These are phyloP conservation scores for Psylliodes chrysocephalus DNA, from an alignment of 2,888 invertebrate species.

Conservation along the genomic window DNA sequence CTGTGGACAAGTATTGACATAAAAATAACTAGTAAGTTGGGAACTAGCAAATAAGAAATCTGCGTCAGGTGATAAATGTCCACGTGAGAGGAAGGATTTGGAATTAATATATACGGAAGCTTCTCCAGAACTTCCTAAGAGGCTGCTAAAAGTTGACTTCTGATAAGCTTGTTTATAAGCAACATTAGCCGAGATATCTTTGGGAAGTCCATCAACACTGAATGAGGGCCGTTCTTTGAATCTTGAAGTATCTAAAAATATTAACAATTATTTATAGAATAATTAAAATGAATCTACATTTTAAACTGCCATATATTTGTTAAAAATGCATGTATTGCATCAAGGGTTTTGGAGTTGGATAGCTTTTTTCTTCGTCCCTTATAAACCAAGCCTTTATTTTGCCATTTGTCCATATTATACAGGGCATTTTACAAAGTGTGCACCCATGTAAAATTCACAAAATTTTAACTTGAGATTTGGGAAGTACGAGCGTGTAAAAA, in stretches of 20 bases:
- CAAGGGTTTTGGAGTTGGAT: too few species aligned
- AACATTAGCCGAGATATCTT: conserved; percentile 47
- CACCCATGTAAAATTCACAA: too few species aligned
- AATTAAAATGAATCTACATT: too few species aligned
- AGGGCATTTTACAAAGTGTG: too few species aligned
- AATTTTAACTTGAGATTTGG: too few species aligned
- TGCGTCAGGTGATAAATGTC: conserved; percentile 67
- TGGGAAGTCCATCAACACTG: conserved; percentile 56
- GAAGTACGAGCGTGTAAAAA: too few species aligned
- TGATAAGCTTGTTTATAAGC: conserved; percentile 58
- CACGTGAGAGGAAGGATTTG: conserved; percentile 60
- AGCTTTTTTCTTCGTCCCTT: too few species aligned
- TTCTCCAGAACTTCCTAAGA: conserved; percentile 54
- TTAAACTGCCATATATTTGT: too few species aligned
- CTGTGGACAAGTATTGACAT: conserved; percentile 66
- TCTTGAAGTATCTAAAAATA: conserved; percentile 54
- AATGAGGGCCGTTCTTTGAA: conserved; percentile 57
- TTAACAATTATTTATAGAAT: too few species aligned
- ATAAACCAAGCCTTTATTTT: too few species aligned
- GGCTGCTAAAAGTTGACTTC: conserved; percentile 56
- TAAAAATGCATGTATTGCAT: too few species aligned
- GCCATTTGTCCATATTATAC: too few species aligned
- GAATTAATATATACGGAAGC: conserved; percentile 57
- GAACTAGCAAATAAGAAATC: conserved; percentile 66
- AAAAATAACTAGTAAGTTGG: conserved; percentile 67